A percentile compares a stretch with the other conserved stretches of the same genome.
phyloP scores from a whole-genome alignment of 2,797 vertebrate species.

The Sebastes flavidus region DNA sequence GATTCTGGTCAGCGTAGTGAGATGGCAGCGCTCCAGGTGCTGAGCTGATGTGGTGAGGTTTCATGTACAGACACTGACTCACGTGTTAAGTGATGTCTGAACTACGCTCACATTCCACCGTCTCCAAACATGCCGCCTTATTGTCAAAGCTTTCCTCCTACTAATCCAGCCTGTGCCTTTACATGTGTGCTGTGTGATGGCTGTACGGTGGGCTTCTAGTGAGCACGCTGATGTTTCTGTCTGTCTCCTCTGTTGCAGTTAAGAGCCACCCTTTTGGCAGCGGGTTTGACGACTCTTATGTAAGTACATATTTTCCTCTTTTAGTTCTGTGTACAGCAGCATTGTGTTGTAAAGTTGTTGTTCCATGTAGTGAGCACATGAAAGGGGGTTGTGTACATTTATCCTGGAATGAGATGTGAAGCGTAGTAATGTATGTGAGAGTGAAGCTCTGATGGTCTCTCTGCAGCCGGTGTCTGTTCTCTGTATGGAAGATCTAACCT shows the following conservation, averaged over 20 bases:
- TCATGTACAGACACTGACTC: conserved; percentile 50
- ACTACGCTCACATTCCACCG: conserved; percentile 4
- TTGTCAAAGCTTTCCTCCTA: not conserved
- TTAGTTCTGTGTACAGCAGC: not conserved
- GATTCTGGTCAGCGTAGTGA: not conserved
- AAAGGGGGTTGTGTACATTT: not conserved
- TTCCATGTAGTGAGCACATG: not conserved
- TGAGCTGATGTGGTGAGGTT: not conserved
- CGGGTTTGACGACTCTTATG: conserved; percentile 83
- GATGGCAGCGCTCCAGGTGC: not conserved
- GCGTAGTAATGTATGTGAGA: not conserved
- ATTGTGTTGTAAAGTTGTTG: not conserved
- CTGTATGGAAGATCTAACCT: not conserved
- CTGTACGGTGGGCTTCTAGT: not conserved
- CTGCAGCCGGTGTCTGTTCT: not conserved
- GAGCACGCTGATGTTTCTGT: not conserved
- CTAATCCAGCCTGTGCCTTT: not conserved
- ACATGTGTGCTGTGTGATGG: not conserved
- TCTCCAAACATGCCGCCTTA: not conserved
- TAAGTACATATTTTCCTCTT: conserved; percentile 80
- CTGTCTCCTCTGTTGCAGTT: conserved; percentile 76
- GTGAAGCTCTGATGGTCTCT: too few species aligned
- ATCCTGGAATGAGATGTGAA: not conserved
- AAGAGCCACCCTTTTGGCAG: conserved; percentile 84
- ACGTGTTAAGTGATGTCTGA: conserved; percentile 33